Percentiles rank a stretch among this genome's conserved stretches.
phyloP scores from a whole-genome alignment of 2,888 invertebrate species.

The Galerucella calmariensis region DNA sequence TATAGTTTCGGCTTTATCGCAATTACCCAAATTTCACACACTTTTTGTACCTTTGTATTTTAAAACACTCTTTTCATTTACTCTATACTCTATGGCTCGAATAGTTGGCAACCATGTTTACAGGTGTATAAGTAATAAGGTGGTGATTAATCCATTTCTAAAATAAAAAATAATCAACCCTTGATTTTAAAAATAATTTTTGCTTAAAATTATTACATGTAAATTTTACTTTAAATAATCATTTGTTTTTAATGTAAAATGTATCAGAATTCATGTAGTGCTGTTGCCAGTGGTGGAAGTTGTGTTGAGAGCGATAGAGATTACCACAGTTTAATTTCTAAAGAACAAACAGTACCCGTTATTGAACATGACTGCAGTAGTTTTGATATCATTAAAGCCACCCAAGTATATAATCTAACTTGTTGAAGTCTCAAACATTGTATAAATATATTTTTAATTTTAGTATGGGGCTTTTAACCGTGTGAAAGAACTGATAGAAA shows the following conservation, averaged over 20 bases:
- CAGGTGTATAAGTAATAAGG: not conserved
- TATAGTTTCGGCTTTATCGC: too few relatives aligned
- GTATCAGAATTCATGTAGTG: constrained; percentile 81
- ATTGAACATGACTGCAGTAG: constrained; percentile 80
- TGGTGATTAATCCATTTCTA: constrained; percentile 1
- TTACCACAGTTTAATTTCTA: constrained; percentile 71
- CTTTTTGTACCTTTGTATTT: not conserved
- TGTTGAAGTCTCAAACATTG: not conserved
- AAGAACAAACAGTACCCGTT: constrained; percentile 72
- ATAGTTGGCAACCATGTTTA: constrained; percentile 1
- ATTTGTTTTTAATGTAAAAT: constrained; percentile 59
- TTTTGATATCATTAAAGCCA: constrained; percentile 94
- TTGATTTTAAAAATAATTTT: not conserved
- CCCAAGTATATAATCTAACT: constrained; percentile 72
- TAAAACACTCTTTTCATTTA: not conserved
- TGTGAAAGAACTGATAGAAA: constrained; percentile 88
- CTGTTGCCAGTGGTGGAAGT: constrained; percentile 73
- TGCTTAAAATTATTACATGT: not conserved
- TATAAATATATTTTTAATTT: constrained; percentile 41
- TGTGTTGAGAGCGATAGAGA: constrained; percentile 73
- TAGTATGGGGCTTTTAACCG: constrained; percentile 88
- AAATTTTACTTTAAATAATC: not conserved
- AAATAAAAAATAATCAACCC: not conserved
- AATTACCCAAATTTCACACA: too few relatives aligned
- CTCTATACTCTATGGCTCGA: not conserved